A percentile compares a stretch with the other conserved stretches of the same genome.
phyloP scores from a whole-genome alignment of 2,797 vertebrate genomes.

The Bryconaethiops microstoma region DNA sequence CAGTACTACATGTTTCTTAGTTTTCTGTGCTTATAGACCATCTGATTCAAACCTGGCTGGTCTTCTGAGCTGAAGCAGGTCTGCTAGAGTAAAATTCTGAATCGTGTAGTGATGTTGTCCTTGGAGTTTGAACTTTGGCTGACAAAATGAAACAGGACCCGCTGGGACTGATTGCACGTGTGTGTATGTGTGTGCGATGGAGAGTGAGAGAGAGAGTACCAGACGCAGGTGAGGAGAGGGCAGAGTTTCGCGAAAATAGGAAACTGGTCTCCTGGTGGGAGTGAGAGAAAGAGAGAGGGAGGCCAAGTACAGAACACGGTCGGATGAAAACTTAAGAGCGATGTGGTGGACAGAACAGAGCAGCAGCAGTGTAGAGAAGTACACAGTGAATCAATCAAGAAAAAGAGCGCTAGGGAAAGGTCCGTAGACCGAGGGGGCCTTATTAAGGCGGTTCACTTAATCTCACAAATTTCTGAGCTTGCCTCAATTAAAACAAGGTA shows the following conservation, averaged over 20 bases:
- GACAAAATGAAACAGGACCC: neutral
- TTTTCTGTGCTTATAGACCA: neutral
- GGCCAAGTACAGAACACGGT: neutral
- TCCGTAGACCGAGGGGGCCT: too few relatives aligned
- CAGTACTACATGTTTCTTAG: neutral
- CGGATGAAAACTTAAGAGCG: neutral
- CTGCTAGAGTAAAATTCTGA: neutral
- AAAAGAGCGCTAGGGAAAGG: neutral
- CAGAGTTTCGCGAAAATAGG: slow-evolving; percentile 4
- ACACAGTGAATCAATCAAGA: neutral
- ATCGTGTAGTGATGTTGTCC: neutral
- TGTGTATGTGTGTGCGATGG: neutral
- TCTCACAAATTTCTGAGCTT: too few relatives aligned
- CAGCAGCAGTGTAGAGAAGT: neutral
- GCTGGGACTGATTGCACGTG: neutral
- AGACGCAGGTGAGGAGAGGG: slow-evolving; percentile 10
- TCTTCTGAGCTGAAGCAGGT: neutral
- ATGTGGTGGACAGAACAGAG: neutral
- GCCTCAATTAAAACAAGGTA: too few relatives aligned
- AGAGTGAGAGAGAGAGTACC: neutral
- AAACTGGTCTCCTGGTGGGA: neutral
- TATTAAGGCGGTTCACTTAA: too few relatives aligned
- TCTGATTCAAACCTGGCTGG: neutral
- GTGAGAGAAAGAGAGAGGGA: neutral
- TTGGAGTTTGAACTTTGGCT: neutral